Evolutionary conservation across 2,113 vertebrate species (phyloP).

Genomic region (Anoura caudifer): DNA sequence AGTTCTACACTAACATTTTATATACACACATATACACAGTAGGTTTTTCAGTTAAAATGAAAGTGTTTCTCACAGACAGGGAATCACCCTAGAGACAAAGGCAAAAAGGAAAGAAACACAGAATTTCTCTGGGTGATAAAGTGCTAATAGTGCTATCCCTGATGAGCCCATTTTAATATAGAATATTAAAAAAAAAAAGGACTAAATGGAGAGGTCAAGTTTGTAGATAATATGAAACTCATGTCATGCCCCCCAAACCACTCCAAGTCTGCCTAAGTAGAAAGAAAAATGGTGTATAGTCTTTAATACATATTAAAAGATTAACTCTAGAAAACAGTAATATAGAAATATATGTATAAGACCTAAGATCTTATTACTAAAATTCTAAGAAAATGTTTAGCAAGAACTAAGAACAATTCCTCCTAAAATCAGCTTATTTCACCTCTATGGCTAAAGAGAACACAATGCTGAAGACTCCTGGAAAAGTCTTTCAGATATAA

Average conservation of each 20-base stretch:
- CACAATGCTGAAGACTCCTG: neutral
- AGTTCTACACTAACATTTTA: neutral
- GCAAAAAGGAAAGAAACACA: neutral
- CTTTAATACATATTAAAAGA: conserved; percentile 4
- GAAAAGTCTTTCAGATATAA: neutral
- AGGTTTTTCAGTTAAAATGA: neutral
- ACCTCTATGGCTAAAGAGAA: neutral
- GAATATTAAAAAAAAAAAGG: neutral
- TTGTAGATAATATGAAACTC: neutral
- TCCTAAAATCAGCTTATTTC: neutral
- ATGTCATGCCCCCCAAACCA: too few species aligned
- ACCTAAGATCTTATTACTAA: neutral
- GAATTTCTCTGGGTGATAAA: neutral
- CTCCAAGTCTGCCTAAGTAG: neutral
- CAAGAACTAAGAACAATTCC: neutral
- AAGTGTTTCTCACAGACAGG: neutral
- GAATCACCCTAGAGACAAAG: neutral
- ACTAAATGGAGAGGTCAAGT: neutral
- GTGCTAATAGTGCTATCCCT: neutral
- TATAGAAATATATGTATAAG: neutral
- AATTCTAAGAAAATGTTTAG: neutral
- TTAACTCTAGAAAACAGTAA: neutral
- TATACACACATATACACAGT: neutral
- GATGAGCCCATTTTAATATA: neutral
- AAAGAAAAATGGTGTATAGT: neutral